These are phyloP conservation scores for Drosophila koepferae DNA, from an alignment of 2,888 invertebrate genomes.

Conservation along the genomic window DNA sequence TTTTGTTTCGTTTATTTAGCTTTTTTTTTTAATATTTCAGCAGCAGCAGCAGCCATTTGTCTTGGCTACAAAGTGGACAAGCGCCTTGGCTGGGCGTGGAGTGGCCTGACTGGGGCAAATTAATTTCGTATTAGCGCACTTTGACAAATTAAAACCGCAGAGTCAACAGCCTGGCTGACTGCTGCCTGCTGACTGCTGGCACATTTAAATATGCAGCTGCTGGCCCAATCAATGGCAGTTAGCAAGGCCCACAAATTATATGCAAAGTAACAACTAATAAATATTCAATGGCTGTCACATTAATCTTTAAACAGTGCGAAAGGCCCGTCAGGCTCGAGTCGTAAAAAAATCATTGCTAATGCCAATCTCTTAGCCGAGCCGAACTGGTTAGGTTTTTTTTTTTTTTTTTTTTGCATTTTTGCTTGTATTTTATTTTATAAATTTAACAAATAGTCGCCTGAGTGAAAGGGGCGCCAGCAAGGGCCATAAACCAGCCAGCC, in stretches of 20 bases:
- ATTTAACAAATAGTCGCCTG: conserved; percentile 78
- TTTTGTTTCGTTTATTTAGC: background rate
- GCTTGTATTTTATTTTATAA: conserved; percentile 72
- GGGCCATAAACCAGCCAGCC: conserved; percentile 68
- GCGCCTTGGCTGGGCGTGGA: conserved; percentile 48
- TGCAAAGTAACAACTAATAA: conserved; percentile 79
- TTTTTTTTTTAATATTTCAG: conserved; percentile 75
- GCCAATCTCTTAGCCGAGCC: conserved; percentile 73
- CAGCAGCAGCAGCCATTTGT: conserved; percentile 79
- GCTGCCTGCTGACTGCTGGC: conserved; percentile 68
- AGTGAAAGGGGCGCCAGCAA: conserved; percentile 74
- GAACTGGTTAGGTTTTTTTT: conserved; percentile 22
- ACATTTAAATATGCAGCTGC: conserved; percentile 64
- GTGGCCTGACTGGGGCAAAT: conserved; percentile 60
- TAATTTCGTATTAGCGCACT: conserved; percentile 80
- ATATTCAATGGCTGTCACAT: conserved; percentile 80
- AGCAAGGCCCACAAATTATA: conserved; percentile 73
- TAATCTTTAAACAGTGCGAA: conserved; percentile 78
- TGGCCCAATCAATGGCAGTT: conserved; percentile 74
- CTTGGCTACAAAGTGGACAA: conserved; percentile 74
- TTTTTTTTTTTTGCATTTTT: conserved; percentile 10
- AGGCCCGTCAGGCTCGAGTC: conserved; percentile 36
- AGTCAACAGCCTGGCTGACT: conserved; percentile 74
- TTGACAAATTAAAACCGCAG: conserved; percentile 78
- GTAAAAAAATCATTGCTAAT: conserved; percentile 75